Evolutionary conservation across 2,797 vertebrate species (phyloP).

Genomic region (Poeciliopsis gracilis): DNA sequence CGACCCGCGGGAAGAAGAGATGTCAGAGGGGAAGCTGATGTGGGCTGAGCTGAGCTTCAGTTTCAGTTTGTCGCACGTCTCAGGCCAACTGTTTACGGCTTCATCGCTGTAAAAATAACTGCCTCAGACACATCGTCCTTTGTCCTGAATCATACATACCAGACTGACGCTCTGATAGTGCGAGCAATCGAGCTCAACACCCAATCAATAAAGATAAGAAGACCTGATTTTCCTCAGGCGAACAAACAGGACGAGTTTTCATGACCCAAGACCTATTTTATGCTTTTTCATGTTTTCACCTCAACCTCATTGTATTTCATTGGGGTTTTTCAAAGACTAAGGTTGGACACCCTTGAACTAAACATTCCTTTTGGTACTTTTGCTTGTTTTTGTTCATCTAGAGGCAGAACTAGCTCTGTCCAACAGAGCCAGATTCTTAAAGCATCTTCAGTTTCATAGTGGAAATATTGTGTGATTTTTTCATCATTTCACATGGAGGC

Average conservation of each 20-base stretch:
- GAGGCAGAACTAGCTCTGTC: background rate
- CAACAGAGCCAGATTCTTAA: too few relatives aligned
- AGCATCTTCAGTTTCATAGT: too few relatives aligned
- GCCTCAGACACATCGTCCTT: background rate
- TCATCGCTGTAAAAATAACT: background rate
- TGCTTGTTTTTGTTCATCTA: background rate
- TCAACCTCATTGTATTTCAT: background rate
- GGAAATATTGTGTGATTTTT: too few relatives aligned
- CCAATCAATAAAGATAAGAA: slow-evolving; percentile 56
- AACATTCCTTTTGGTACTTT: too few relatives aligned
- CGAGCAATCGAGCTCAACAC: slow-evolving; percentile 30
- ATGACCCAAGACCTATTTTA: background rate
- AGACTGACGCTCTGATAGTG: slow-evolving; percentile 38
- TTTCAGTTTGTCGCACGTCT: background rate
- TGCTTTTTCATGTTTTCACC: background rate
- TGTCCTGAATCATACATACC: slow-evolving; percentile 1
- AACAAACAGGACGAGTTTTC: background rate
- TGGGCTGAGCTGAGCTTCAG: background rate
- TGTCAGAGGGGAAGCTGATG: slow-evolving; percentile 1
- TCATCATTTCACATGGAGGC: too few relatives aligned
- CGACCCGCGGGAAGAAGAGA: background rate
- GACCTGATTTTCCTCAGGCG: slow-evolving; percentile 25
- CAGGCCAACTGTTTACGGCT: slow-evolving; percentile 6
- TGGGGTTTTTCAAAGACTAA: background rate
- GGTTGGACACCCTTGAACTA: background rate